Conservation (phyloP, 2,113 vertebrate genomes). For the Sylvietta virens region DNA sequence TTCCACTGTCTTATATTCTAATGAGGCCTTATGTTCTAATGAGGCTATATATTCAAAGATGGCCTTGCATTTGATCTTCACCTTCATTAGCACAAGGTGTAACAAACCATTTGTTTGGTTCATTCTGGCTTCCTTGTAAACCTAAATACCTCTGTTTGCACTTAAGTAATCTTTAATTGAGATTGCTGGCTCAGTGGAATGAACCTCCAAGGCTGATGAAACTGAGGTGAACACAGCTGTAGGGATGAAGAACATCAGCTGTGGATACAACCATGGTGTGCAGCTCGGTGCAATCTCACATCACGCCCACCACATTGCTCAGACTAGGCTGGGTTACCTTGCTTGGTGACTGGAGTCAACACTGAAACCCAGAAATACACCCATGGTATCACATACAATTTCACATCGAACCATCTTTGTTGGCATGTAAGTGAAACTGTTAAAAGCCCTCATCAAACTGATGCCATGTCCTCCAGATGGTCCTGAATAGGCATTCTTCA, state of each 20-base stretch:
- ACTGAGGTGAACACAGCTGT: neutral
- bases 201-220: neutral
- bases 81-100: neutral
- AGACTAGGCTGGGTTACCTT: neutral
- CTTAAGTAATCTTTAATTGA: neutral
- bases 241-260: neutral
- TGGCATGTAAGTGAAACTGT: neutral
- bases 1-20: neutral
- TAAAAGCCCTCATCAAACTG: neutral
- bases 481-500: too few relatives aligned
- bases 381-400: neutral
- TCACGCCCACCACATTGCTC: neutral
- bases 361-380: neutral
- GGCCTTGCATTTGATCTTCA: neutral
- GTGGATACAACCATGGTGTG: fast-evolving
- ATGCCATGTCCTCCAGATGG: neutral
- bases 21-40: neutral
- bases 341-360: neutral
- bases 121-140: neutral
- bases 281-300: neutral
- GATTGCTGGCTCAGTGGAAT: neutral
- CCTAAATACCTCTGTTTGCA: neutral
- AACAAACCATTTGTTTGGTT: neutral
- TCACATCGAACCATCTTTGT: neutral
- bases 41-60: neutral